phyloP scores from a whole-genome alignment of 2,888 invertebrate genomes.

The Trachelus tabidus region DNA sequence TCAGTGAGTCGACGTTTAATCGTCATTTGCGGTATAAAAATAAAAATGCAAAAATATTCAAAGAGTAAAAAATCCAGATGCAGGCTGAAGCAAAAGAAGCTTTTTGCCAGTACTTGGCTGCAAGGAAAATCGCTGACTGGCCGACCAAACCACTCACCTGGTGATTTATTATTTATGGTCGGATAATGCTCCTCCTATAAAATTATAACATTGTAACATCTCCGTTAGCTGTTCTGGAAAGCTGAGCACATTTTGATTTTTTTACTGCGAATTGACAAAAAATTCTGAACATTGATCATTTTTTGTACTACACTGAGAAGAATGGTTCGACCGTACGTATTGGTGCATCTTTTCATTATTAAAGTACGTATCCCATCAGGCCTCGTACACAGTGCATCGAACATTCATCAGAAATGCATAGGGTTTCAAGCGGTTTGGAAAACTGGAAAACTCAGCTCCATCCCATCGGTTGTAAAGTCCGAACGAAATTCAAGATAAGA shows the following conservation, averaged over 20 bases:
- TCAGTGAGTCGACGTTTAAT: not conserved
- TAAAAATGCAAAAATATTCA: not conserved
- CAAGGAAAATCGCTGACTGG: constrained; percentile 42
- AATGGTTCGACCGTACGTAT: not conserved
- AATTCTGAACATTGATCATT: not conserved
- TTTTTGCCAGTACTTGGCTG: constrained; percentile 30
- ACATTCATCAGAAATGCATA: constrained; percentile 64
- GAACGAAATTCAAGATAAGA: constrained; percentile 52
- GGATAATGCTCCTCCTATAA: constrained; percentile 20
- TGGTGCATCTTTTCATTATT: not conserved
- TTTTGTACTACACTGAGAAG: not conserved
- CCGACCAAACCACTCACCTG: constrained; percentile 27
- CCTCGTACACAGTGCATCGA: constrained; percentile 22
- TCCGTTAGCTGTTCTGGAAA: not conserved
- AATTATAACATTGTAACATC: constrained; percentile 1
- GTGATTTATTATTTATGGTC: constrained; percentile 35
- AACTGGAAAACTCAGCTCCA: constrained; percentile 38
- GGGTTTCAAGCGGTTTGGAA: constrained; percentile 39
- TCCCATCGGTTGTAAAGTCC: constrained; percentile 25
- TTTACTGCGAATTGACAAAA: constrained; percentile 2
- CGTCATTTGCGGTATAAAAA: not conserved
- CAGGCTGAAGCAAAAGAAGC: not conserved
- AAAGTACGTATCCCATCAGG: not conserved
- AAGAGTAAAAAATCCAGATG: not conserved
- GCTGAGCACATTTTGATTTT: constrained; percentile 3